Evolutionary conservation across 2,888 invertebrate species (phyloP).

Genomic region (Drosophila borborema): DNA sequence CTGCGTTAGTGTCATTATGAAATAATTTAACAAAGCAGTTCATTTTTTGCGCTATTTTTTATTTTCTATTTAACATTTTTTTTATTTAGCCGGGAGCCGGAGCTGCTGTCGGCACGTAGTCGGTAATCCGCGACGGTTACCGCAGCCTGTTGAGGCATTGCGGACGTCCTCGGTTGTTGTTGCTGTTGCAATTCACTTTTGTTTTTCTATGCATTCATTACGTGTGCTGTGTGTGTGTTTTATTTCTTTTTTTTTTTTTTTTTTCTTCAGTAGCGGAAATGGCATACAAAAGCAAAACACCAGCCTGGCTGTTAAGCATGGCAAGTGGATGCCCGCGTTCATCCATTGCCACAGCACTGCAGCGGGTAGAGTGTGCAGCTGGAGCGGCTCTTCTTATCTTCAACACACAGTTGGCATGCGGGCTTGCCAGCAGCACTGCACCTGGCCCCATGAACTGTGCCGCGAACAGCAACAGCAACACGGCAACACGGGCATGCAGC

Average conservation of each 20-base stretch:
- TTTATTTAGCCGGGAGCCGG: slow-evolving; percentile 56
- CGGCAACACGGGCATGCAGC: slow-evolving; percentile 19
- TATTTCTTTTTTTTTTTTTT: background rate
- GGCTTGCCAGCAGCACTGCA: slow-evolving; percentile 37
- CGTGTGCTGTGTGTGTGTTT: slow-evolving; percentile 38
- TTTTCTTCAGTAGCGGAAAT: slow-evolving; percentile 64
- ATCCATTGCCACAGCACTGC: slow-evolving; percentile 8
- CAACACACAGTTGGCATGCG: slow-evolving; percentile 62
- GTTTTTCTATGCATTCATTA: slow-evolving; percentile 74
- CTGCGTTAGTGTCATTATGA: slow-evolving; percentile 79
- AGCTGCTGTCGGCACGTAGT: slow-evolving; percentile 18
- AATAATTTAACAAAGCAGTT: slow-evolving; percentile 78
- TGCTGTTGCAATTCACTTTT: slow-evolving; percentile 49
- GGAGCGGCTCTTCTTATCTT: slow-evolving; percentile 62
- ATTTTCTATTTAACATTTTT: slow-evolving; percentile 18
- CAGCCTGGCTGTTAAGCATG: slow-evolving; percentile 44
- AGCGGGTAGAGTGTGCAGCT: background rate
- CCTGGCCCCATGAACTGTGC: slow-evolving; percentile 31
- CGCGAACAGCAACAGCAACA: slow-evolving; percentile 6
- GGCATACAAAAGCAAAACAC: slow-evolving; percentile 66
- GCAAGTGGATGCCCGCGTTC: slow-evolving; percentile 32
- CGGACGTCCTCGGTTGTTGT: slow-evolving; percentile 56
- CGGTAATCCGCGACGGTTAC: slow-evolving; percentile 20
- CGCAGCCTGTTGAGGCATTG: slow-evolving; percentile 65
- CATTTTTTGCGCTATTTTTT: slow-evolving; percentile 3